Percentiles rank a stretch among this genome's conserved stretches.
phyloP scores from a whole-genome alignment of 1,140 invertebrate genomes.

The Tribolium madens region DNA sequence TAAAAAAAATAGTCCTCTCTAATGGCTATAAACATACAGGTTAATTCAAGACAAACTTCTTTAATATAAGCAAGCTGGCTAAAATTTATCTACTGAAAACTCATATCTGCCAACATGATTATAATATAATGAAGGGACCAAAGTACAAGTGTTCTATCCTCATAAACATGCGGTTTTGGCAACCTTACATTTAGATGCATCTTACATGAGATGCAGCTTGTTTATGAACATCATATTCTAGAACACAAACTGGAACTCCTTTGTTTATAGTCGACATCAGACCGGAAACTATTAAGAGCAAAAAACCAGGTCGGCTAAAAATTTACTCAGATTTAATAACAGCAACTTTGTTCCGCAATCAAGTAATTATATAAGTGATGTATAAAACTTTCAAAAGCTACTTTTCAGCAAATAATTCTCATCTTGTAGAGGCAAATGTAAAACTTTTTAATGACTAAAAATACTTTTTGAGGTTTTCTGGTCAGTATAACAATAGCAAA shows the following conservation, averaged over 20 bases:
- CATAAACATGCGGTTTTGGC: conserved; percentile 37
- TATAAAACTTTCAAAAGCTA: neutral
- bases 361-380: too few species aligned
- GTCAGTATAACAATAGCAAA: too few species aligned
- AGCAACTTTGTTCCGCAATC: neutral
- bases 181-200: conserved; percentile 34
- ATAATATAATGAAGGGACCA: conserved; percentile 24
- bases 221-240: conserved; percentile 27
- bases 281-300: conserved; percentile 16
- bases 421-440: too few species aligned
- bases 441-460: too few species aligned
- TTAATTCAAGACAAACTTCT: neutral
- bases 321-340: neutral
- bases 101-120: conserved; percentile 16
- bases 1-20: neutral
- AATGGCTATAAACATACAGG: too few species aligned
- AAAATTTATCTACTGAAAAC: conserved; percentile 14
- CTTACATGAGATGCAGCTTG: conserved; percentile 31
- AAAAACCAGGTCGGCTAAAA: neutral
- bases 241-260: conserved; percentile 19
- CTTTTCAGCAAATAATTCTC: too few species aligned
- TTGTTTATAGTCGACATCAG: conserved; percentile 9
- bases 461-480: too few species aligned
- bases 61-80: neutral
- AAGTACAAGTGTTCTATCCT: conserved; percentile 2